Conservation (phyloP, 2,797 vertebrate genomes). For the Macropodus opercularis region DNA sequence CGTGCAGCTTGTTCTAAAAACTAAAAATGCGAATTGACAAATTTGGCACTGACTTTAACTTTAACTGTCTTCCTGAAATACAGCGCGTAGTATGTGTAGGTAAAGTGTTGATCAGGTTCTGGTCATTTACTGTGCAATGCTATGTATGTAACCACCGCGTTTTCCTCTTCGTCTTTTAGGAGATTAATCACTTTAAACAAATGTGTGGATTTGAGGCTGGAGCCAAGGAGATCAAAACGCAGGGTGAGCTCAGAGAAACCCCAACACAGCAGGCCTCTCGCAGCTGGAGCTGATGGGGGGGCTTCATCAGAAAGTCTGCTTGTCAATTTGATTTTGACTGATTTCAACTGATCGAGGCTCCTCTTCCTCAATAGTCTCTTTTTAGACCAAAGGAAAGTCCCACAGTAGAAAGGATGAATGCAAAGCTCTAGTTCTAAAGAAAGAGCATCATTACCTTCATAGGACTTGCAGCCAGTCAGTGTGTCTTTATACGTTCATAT, state of each 20-base stretch:
- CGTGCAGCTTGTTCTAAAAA: too few species aligned
- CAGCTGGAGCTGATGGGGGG: neutral
- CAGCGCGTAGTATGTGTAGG: too few species aligned
- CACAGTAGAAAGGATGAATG: neutral
- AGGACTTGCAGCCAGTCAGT: neutral
- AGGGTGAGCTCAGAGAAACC: conserved; percentile 71
- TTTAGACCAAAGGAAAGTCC: neutral
- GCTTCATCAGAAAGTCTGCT: conserved; percentile 8
- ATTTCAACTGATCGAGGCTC: conserved; percentile 11
- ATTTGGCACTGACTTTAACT: too few species aligned
- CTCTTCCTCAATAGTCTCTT: conserved; percentile 6
- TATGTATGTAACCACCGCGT: conserved; percentile 7
- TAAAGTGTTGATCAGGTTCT: too few species aligned
- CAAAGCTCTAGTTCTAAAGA: neutral
- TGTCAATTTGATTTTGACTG: conserved; percentile 9
- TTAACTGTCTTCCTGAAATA: too few species aligned
- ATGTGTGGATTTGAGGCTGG: conserved; percentile 87
- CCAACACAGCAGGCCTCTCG: conserved; percentile 4
- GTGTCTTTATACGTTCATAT: neutral
- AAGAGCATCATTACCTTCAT: too few species aligned
- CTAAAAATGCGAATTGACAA: too few species aligned
- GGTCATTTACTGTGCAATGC: neutral
- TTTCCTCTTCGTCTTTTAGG: conserved; percentile 63
- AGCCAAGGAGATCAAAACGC: conserved; percentile 80
- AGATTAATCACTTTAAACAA: conserved; percentile 89